Conservation (phyloP, 2,113 vertebrate genomes). For the Ciconia boyciana region DNA sequence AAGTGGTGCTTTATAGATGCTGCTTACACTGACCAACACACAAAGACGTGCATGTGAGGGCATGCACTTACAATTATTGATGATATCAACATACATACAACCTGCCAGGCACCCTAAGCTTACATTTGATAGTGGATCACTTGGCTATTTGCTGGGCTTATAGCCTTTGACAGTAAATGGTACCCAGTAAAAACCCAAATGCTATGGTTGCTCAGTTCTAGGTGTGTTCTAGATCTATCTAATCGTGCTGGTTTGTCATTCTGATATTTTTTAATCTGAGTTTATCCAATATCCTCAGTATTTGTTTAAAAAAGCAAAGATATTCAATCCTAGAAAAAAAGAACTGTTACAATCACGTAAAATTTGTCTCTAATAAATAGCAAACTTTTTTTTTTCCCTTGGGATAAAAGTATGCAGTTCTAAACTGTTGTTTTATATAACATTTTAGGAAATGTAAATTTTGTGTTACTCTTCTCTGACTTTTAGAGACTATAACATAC, state of each 20-base stretch:
- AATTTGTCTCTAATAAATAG: background rate
- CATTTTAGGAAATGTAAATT: background rate
- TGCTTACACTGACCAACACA: background rate
- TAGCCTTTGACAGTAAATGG: background rate
- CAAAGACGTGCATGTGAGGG: background rate
- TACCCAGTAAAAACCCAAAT: background rate
- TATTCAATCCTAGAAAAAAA: background rate
- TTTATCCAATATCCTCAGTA: background rate
- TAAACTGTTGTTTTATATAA: background rate
- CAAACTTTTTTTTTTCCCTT: background rate
- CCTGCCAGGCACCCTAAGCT: background rate
- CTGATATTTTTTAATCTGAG: background rate
- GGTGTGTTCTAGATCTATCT: background rate
- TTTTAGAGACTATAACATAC: background rate
- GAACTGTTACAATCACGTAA: background rate
- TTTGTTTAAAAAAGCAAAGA: background rate
- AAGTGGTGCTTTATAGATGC: background rate
- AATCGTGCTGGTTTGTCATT: background rate
- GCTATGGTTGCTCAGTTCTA: background rate
- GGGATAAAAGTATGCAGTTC: background rate
- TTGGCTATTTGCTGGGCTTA: background rate
- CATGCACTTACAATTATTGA: rapidly evolving
- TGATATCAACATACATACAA: background rate
- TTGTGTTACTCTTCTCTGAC: background rate
- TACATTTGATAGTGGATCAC: background rate